phyloP scores from a whole-genome alignment of 2,797 vertebrate genomes.

The Hoplostethus mediterraneus region DNA sequence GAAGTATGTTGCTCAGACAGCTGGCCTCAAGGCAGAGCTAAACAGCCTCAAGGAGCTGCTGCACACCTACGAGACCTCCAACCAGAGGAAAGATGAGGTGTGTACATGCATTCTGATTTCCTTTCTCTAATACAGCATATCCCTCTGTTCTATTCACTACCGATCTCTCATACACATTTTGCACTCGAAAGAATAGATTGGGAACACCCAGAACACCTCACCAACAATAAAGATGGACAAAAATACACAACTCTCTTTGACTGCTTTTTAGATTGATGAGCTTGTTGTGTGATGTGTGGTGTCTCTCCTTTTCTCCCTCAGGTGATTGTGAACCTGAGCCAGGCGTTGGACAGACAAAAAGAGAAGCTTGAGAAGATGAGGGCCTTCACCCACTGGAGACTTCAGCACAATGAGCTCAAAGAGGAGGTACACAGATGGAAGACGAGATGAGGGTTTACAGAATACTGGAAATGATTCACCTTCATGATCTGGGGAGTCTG shows the following conservation, averaged over 20 bases:
- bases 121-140: neutral
- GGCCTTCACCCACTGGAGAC: conserved; percentile 90
- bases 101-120: conserved; percentile 1
- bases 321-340: conserved; percentile 91
- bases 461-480: neutral
- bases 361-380: conserved; percentile 91
- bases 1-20: conserved; percentile 80
- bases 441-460: conserved; percentile 52
- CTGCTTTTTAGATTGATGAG: neutral
- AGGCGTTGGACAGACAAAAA: conserved; percentile 90
- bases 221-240: neutral
- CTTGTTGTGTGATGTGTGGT: conserved; percentile 15
- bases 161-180: neutral
- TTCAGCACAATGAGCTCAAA: conserved; percentile 85
- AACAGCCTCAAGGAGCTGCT: conserved; percentile 89
- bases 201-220: neutral
- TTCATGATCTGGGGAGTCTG: neutral
- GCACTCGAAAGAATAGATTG: neutral
- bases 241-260: neutral
- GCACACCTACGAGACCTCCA: conserved; percentile 89
- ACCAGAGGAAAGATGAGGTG: conserved; percentile 95
- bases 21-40: conserved; percentile 84
- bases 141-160: neutral
- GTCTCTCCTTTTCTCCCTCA: conserved; percentile 62
- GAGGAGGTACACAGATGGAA: conserved; percentile 85